Conservation (phyloP, 2,113 vertebrate species). For the Pluvianellus socialis region DNA sequence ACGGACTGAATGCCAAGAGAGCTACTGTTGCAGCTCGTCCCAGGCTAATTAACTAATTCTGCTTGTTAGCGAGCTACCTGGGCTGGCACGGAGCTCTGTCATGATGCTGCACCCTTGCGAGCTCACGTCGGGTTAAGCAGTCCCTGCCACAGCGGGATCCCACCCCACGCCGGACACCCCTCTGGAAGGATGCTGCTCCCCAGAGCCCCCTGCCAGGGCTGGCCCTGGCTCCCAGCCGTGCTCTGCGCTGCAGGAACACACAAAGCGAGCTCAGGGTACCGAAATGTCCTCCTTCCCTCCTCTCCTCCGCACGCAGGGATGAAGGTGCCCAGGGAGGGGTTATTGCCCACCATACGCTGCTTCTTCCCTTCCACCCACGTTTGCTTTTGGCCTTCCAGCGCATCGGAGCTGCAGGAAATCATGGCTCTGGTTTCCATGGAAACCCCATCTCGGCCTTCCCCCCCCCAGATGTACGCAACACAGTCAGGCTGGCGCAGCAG, state of each 20-base stretch:
- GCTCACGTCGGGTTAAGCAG: accelerated
- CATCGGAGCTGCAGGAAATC: background rate
- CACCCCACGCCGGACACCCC: accelerated
- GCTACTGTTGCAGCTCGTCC: background rate
- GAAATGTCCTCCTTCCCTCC: background rate
- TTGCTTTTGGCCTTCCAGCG: background rate
- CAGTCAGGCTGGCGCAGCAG: accelerated
- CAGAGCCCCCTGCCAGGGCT: background rate
- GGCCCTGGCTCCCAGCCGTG: background rate
- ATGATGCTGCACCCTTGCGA: background rate
- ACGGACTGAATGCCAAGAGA: background rate
- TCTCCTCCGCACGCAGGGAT: background rate
- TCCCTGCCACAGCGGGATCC: background rate
- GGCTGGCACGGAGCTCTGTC: background rate
- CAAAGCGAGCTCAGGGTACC: background rate
- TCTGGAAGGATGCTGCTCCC: accelerated
- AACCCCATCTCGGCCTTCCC: background rate
- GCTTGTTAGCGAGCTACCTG: background rate
- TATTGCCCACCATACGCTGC: background rate
- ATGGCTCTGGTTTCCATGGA: conserved; percentile 15
- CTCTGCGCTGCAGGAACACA: background rate
- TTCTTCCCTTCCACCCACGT: background rate
- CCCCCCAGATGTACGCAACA: background rate
- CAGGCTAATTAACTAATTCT: background rate
- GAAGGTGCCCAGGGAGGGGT: background rate